Conservation (phyloP, 2,797 vertebrate species). For the Pseudocheirus occidentalis region DNA sequence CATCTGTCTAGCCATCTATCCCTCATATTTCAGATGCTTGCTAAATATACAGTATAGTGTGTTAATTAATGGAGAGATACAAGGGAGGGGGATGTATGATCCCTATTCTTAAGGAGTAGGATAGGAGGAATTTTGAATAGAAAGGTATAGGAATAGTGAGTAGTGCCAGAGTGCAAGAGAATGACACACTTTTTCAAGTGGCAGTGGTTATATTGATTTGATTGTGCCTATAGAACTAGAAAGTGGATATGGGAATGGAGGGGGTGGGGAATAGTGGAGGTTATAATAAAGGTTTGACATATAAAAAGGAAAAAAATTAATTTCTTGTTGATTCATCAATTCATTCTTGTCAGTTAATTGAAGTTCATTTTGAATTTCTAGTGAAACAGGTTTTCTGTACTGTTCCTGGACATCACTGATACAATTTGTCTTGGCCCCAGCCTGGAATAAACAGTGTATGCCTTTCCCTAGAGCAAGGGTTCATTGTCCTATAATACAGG, state of each 20-base stretch:
- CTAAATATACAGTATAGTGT: not conserved
- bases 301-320: not conserved
- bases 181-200: not conserved
- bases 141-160: not conserved
- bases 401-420: not conserved
- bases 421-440: not conserved
- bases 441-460: not conserved
- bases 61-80: not conserved
- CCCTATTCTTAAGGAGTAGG: not conserved
- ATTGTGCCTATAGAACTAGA: not conserved
- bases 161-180: not conserved
- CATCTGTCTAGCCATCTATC: not conserved
- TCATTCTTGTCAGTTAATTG: not conserved
- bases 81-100: not conserved
- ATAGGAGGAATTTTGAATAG: not conserved
- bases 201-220: not conserved
- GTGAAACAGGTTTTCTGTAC: not conserved
- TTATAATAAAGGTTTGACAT: not conserved
- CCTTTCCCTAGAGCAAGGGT: not conserved
- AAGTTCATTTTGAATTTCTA: not conserved
- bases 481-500: not conserved
- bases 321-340: not conserved
- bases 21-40: not conserved
- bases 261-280: not conserved
- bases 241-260: not conserved